These are phyloP conservation scores for Ophonus ardosiacus DNA, from an alignment of 2,888 invertebrate genomes.

Conservation along the genomic window DNA sequence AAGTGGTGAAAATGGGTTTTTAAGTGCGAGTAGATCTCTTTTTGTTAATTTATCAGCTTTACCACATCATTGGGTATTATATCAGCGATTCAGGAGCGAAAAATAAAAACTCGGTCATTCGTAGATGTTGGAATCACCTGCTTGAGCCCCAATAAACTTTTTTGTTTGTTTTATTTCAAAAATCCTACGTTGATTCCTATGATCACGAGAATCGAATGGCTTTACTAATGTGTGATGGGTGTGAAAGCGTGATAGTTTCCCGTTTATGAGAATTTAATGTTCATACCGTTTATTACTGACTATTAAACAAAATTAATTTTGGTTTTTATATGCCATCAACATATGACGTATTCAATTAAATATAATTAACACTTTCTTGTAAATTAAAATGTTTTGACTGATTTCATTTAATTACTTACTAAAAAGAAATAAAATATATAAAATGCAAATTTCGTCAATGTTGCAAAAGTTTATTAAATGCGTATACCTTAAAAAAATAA, in stretches of 20 bases:
- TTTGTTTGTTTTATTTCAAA: conserved; percentile 55
- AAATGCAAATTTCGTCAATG: neutral
- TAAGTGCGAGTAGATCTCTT: conserved; percentile 51
- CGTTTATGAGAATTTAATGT: too few relatives aligned
- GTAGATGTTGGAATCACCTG: conserved; percentile 50
- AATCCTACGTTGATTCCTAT: neutral
- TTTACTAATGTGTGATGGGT: conserved; percentile 24
- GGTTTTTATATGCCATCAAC: too few relatives aligned
- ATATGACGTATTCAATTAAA: too few relatives aligned
- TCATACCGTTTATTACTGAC: too few relatives aligned
- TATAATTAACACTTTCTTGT: too few relatives aligned
- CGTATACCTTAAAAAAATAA: too few relatives aligned
- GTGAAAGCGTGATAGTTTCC: neutral
- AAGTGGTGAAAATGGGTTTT: conserved; percentile 63
- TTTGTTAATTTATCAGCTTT: conserved; percentile 50
- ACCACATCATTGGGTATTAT: conserved; percentile 32
- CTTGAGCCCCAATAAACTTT: conserved; percentile 28
- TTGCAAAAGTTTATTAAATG: too few relatives aligned
- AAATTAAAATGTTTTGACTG: too few relatives aligned
- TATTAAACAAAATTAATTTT: too few relatives aligned
- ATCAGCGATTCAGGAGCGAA: conserved; percentile 46
- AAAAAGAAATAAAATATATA: too few relatives aligned
- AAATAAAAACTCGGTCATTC: conserved; percentile 23
- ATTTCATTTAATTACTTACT: too few relatives aligned
- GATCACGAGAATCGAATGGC: conserved; percentile 5